A percentile compares a stretch with the other conserved stretches of the same genome.
phyloP scores from a whole-genome alignment of 2,113 vertebrate species.

The Catharus bicknelli region DNA sequence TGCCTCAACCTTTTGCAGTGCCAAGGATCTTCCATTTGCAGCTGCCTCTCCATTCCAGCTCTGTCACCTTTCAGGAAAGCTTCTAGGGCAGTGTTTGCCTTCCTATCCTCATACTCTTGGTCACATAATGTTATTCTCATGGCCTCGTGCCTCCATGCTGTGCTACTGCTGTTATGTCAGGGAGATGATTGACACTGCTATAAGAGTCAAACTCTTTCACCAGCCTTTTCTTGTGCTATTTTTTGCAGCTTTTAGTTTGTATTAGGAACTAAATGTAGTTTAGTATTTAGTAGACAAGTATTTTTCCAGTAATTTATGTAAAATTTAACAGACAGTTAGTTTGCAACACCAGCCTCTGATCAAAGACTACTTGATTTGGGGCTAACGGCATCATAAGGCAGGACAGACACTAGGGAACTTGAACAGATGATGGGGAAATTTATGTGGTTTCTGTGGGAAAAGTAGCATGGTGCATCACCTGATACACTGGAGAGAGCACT shows the following conservation, averaged over 20 bases:
- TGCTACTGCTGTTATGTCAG: not conserved
- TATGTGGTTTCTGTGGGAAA: not conserved
- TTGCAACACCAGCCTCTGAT: not conserved
- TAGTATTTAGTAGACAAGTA: not conserved
- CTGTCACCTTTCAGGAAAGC: not conserved
- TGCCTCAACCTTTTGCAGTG: not conserved
- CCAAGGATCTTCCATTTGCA: not conserved
- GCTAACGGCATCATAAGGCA: not conserved
- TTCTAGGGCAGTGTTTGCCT: not conserved
- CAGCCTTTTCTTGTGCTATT: not conserved
- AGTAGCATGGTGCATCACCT: not conserved
- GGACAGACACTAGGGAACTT: not conserved
- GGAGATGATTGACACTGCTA: not conserved
- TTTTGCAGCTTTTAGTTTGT: not conserved
- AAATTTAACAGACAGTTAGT: not conserved
- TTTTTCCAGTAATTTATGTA: not conserved
- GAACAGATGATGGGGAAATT: not conserved
- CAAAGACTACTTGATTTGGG: not conserved
- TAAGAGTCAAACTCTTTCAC: not conserved
- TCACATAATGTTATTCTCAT: not conserved
- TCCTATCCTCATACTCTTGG: not conserved
- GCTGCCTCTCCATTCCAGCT: not conserved
- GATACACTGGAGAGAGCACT: not conserved
- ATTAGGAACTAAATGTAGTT: not conserved
- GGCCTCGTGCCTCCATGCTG: not conserved